Percentiles rank a stretch among this genome's conserved stretches.
Conservation (phyloP, 2,113 vertebrate genomes). For the Chaetodon trifascialis region DNA sequence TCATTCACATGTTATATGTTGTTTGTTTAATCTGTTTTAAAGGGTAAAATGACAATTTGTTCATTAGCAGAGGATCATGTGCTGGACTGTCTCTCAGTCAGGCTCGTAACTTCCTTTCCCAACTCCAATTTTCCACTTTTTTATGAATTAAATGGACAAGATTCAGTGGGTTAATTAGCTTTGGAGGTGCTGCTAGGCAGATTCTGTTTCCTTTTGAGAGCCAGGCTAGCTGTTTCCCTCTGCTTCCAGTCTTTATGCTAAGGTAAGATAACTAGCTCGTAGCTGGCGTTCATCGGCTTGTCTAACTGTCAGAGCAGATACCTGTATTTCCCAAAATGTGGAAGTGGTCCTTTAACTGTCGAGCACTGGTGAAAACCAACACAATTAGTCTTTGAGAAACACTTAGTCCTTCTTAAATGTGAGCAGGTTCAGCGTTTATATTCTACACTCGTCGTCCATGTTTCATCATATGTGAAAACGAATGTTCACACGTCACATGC, state of each 20-base stretch:
- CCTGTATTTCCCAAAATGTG: background rate
- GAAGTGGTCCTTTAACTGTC: background rate
- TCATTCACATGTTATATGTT: background rate
- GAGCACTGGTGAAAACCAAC: conserved; percentile 54
- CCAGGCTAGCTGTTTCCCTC: too few species aligned
- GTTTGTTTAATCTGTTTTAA: background rate
- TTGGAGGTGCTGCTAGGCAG: background rate
- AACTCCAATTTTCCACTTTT: background rate
- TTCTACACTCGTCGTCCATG: conserved; percentile 44
- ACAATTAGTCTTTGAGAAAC: conserved; percentile 26
- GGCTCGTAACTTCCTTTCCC: background rate
- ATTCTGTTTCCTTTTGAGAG: background rate
- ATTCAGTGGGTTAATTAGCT: background rate
- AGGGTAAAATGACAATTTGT: background rate
- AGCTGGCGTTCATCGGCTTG: background rate
- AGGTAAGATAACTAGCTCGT: conserved; percentile 5
- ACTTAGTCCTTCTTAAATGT: conserved; percentile 30
- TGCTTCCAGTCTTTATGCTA: background rate
- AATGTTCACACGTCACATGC: conserved; percentile 36
- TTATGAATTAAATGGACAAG: background rate
- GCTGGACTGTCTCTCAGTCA: background rate
- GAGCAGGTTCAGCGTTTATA: conserved; percentile 34
- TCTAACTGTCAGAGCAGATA: background rate
- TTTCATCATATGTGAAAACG: conserved; percentile 28
- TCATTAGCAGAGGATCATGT: background rate